Conservation (phyloP, 2,113 vertebrate species). For the Onychostoma macrolepis region DNA sequence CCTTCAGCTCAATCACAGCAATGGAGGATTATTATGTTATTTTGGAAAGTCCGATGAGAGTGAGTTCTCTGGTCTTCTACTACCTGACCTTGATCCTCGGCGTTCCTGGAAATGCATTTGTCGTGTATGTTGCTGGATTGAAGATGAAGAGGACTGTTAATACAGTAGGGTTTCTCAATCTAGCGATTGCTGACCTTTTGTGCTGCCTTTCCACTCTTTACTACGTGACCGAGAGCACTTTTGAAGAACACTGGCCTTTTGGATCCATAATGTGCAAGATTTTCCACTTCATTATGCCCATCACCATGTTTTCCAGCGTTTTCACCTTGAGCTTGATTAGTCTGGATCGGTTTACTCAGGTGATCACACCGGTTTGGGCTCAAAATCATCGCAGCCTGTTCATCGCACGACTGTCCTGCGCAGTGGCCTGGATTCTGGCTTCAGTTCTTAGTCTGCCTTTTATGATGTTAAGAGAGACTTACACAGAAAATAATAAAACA, state of each 20-base stretch:
- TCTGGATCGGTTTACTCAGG: slow-evolving; percentile 78
- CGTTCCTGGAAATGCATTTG: slow-evolving; percentile 78
- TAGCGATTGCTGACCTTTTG: slow-evolving; percentile 78
- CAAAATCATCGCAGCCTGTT: slow-evolving; percentile 76
- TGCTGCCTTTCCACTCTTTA: slow-evolving; percentile 81
- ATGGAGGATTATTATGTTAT: not conserved
- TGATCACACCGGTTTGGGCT: slow-evolving; percentile 80
- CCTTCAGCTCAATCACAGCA: not conserved
- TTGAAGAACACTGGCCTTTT: slow-evolving; percentile 74
- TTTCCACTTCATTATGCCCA: slow-evolving; percentile 71
- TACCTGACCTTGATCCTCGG: slow-evolving; percentile 73
- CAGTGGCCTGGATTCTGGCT: slow-evolving; percentile 74
- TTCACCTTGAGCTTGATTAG: slow-evolving; percentile 78
- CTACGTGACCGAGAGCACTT: slow-evolving; percentile 63
- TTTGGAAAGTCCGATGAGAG: not conserved
- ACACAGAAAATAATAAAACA: not conserved
- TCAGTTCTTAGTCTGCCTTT: slow-evolving; percentile 72
- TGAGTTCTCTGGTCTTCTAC: slow-evolving; percentile 67
- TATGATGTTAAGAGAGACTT: slow-evolving; percentile 68
- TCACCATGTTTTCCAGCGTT: slow-evolving; percentile 85
- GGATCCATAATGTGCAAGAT: slow-evolving; percentile 78
- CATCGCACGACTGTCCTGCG: slow-evolving; percentile 52
- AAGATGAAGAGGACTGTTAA: slow-evolving; percentile 82
- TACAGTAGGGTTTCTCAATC: slow-evolving; percentile 80
- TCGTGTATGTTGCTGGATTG: slow-evolving; percentile 79